A percentile compares a stretch with the other conserved stretches of the same genome.
These are phyloP conservation scores for Cyrtodaria siliqua DNA, from an alignment of 2,888 invertebrate genomes.

Conservation along the genomic window DNA sequence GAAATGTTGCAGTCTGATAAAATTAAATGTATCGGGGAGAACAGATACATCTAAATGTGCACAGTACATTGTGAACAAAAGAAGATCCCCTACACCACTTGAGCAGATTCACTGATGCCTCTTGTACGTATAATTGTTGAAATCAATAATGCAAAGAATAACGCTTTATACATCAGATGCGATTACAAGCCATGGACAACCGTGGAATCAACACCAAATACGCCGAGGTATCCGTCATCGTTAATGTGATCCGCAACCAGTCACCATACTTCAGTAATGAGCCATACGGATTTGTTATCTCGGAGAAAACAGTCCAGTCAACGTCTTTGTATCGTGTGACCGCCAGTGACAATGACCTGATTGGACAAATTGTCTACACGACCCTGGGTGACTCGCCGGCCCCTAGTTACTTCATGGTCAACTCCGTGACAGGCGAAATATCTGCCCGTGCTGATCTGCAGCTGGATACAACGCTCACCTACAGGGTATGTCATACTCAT, in stretches of 20 bases:
- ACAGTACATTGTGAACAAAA: too few relatives aligned
- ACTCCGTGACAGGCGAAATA: constrained; percentile 57
- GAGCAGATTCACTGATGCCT: too few relatives aligned
- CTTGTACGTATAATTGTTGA: too few relatives aligned
- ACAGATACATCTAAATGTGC: too few relatives aligned
- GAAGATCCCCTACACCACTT: too few relatives aligned
- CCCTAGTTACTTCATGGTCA: constrained; percentile 68
- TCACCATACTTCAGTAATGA: constrained; percentile 73
- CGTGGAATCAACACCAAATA: constrained; percentile 56
- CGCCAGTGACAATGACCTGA: constrained; percentile 74
- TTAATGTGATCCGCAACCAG: constrained; percentile 74
- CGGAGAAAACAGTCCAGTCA: constrained; percentile 62
- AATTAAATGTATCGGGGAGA: too few relatives aligned
- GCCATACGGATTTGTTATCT: constrained; percentile 66
- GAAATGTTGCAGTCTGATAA: too few relatives aligned
- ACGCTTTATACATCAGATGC: too few relatives aligned
- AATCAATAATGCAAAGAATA: too few relatives aligned
- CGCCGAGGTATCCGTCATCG: constrained; percentile 68
- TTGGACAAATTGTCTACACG: constrained; percentile 63
- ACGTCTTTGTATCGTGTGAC: constrained; percentile 64
- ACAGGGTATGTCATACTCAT: constrained; percentile 47
- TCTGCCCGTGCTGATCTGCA: constrained; percentile 50
- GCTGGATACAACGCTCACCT: constrained; percentile 57
- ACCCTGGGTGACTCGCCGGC: constrained; percentile 68
- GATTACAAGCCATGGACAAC: constrained; percentile 71